Conservation (phyloP, 1,140 invertebrate genomes). For the Ceratosolen fusciceps region DNA sequence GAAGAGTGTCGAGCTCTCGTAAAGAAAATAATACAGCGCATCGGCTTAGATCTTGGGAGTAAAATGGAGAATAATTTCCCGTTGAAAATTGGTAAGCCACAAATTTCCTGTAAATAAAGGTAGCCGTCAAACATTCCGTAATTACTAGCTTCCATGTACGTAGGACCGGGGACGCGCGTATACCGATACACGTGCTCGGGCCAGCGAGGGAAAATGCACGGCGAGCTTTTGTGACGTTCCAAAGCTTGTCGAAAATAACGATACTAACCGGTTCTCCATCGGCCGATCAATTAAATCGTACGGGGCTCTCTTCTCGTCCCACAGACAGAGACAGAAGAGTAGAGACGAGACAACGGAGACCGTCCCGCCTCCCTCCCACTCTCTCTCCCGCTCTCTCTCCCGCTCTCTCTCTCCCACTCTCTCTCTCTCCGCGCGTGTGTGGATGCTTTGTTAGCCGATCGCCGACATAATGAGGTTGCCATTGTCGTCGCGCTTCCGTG, state of each 20-base stretch:
- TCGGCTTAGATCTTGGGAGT: no score
- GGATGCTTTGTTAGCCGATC: constrained; percentile 15
- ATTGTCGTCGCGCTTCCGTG: neutral
- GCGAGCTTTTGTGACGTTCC: neutral
- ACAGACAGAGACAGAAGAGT: no score
- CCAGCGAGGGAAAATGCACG: neutral
- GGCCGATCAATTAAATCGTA: constrained; percentile 55
- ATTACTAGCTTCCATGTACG: neutral
- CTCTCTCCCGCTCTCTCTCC: no score
- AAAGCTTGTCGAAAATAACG: neutral
- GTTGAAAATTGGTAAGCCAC: neutral
- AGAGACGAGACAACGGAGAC: no score
- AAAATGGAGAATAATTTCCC: neutral
- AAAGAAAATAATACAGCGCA: no score
- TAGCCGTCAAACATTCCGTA: neutral
- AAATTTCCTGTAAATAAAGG: constrained; percentile 8
- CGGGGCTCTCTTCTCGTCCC: constrained; percentile 51
- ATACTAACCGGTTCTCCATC: neutral
- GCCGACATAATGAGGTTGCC: constrained; percentile 47
- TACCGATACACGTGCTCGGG: neutral
- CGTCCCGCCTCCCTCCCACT: no score
- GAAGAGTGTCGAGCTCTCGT: no score
- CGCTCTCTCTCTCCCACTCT: constrained; percentile 38
- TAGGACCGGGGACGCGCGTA: neutral
- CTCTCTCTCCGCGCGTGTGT: neutral